Conservation (phyloP, 2,113 vertebrate genomes). For the Austrofundulus limnaeus region DNA sequence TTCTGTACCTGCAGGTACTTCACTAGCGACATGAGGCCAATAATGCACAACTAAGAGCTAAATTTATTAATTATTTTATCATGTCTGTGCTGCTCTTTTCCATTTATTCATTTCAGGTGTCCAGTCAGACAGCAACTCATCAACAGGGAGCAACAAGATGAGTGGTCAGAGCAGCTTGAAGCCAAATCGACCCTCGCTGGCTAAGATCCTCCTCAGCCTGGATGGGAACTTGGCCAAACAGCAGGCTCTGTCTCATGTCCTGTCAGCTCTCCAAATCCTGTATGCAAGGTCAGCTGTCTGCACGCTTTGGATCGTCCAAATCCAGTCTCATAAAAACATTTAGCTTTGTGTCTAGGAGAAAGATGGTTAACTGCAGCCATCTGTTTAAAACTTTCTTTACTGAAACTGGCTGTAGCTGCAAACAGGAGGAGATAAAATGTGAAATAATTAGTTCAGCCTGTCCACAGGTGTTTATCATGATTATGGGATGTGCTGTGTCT, state of each 20-base stretch:
- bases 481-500: conserved; percentile 5
- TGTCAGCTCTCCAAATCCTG: conserved; percentile 93
- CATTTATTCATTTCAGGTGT: conserved; percentile 81
- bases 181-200: conserved; percentile 91
- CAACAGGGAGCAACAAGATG: conserved; percentile 89
- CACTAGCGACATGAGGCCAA: too few species aligned
- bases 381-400: too few species aligned
- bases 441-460: conserved; percentile 6
- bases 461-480: background rate
- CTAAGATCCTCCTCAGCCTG: conserved; percentile 94
- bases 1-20: too few species aligned
- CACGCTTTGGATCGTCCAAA: too few species aligned
- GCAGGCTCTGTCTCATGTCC: conserved; percentile 91
- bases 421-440: conserved; percentile 5
- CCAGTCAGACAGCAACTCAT: conserved; percentile 91
- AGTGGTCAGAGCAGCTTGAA: conserved; percentile 85
- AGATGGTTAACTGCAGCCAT: too few species aligned
- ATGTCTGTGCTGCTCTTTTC: conserved; percentile 16
- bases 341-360: background rate
- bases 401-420: background rate
- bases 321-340: too few species aligned
- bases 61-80: background rate
- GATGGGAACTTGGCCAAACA: conserved; percentile 95
- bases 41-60: background rate
- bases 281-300: conserved; percentile 88